Evolutionary conservation across 2,113 vertebrate species (phyloP), one percentile per base, ranked within the genome.

Genomic region (Nerophis ophidion): DNA sequence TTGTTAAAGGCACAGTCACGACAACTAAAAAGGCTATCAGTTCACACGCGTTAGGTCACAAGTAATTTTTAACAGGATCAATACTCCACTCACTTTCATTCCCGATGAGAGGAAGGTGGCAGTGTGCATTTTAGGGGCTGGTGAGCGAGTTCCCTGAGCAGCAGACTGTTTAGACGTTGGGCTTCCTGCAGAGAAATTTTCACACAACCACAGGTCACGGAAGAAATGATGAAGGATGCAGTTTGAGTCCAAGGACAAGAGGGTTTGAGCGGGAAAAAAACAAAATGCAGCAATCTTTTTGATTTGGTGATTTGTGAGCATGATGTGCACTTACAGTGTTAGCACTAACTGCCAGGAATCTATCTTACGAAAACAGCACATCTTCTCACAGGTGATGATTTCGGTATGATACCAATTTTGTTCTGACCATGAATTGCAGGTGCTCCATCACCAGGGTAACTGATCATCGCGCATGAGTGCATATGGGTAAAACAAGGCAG

Each of bases 121-220:
- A 15, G 92, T 91, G 44, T 97, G 96, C 75, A 92, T 90, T 90
- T 98, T 97, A 55, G 95, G 93, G 13, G 94, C 86, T 11, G 95
- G 96, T 60, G 95, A 98, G 46, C 81, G 90, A 44, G 94, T 71
- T 52, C 93, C 93, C 2, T 94, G 96, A 60, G 89, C 88, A 38
- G 80, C 73, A 53, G 89, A 84, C 69, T 91, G 91, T 80, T 97
- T 99, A 82, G 90, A 84, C n/a, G 93, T 92, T 5, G 94, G 93
- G 81, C 94, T 96, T 81, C 94, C 97, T 98, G 81, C 42, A 36
- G 42, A 74, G 61, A 44, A 17, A 68, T 51, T 33, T n/a, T 55
- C 53, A 79, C 33, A 79, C 42, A 77, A 35, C 68, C 9, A 71
- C 48, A 62, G 47, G 46, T 70, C 26, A 60, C 1, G 16, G 46